phyloP scores from a whole-genome alignment of 2,888 invertebrate species.

The Incurvaria masculella region DNA sequence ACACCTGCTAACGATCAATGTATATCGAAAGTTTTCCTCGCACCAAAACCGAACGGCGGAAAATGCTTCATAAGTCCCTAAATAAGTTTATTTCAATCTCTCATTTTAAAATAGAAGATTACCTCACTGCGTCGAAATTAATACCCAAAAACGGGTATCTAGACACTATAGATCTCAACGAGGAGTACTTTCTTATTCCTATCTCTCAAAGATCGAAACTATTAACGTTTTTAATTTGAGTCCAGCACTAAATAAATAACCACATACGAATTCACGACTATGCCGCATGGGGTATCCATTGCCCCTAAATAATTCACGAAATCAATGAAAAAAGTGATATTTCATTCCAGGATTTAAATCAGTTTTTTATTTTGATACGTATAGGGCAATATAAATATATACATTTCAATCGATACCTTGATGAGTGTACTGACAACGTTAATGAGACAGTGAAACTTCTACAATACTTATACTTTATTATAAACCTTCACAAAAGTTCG shows the following conservation, averaged over 20 bases:
- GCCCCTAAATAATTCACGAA: slow-evolving; percentile 1
- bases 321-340: slow-evolving; percentile 1
- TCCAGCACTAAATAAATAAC: not conserved
- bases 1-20: slow-evolving; percentile 12
- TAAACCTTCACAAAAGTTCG: slow-evolving; percentile 1
- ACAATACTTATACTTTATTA: not conserved
- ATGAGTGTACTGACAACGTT: not conserved
- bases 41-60: slow-evolving; percentile 14
- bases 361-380: not conserved
- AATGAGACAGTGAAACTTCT: not conserved
- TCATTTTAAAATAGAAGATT: slow-evolving; percentile 21
- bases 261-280: slow-evolving; percentile 1
- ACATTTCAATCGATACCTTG: not conserved
- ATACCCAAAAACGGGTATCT: slow-evolving; percentile 11
- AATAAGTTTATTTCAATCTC: slow-evolving; percentile 15
- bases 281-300: not conserved
- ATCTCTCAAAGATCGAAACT: slow-evolving; percentile 8
- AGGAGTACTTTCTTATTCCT: slow-evolving; percentile 15
- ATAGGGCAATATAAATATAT: too few species aligned
- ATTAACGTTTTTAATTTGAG: not conserved
- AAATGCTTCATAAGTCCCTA: slow-evolving; percentile 16
- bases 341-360: not conserved
- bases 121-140: slow-evolving; percentile 14
- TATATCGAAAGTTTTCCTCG: slow-evolving; percentile 16
- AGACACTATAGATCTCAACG: slow-evolving; percentile 16